Evolutionary conservation across 1,140 invertebrate genomes (phyloP), one percentile per base, ranked within the genome.

Genomic region (Zaprionus ghesquierei): DNA sequence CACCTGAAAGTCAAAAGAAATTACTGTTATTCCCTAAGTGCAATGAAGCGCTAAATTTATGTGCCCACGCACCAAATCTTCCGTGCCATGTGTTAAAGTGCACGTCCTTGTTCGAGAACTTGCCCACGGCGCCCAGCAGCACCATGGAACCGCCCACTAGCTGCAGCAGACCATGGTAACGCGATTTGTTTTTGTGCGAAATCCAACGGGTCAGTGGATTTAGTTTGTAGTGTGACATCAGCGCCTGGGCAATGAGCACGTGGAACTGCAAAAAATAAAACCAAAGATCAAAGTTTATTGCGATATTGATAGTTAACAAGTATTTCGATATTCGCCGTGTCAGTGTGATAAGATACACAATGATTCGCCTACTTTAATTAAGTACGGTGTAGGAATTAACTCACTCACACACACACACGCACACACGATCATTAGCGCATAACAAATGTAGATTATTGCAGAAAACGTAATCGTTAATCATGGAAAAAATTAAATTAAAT

Each of bases 201-300:
- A 91, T 54, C 71, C 73, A 75, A 8, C 80, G 90, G 13, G 90
- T 91, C 29, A 91, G 10, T 8, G 75, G 84, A 53, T 91, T 91
- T 4, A 86, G 56, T 25, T 79, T 81, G 27, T 91, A 90, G 58
- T 91, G 90, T n/a, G 87, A 90, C 90, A 91, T 91, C 51, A 91
- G 46, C 25, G 84, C 90, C 59, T 91, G 78, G 5, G 87, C 90
- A 23, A 86, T 76, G 3, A 91, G 65, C 31, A 91, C 81, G 53
- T 91, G 90, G 23, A 79, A 91, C 90, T 91, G 31, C 20, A 20
- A 68, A 64, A 22, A 20, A 33, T 29, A 10, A 33, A 55, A 62
- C n/a, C 0, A 31, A 53, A 15, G 46, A 58, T 12, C 15, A 71
- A 53, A 25, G 54, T 46, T 66, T 18, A 72, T 22, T 23, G 31